Conservation (phyloP, 2,888 invertebrate species). For the Keiferia lycopersicella region DNA sequence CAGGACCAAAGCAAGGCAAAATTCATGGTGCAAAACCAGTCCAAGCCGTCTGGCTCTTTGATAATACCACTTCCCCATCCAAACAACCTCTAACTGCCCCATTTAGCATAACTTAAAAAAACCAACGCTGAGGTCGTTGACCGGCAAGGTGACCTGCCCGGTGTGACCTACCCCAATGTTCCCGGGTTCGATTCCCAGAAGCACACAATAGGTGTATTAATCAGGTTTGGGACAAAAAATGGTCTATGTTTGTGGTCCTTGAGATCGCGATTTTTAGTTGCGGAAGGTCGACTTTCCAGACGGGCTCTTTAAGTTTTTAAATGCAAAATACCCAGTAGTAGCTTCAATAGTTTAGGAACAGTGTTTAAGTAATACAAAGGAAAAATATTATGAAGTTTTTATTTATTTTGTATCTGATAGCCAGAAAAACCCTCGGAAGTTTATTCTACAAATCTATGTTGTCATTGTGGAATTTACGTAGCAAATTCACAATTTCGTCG, state of each 20-base stretch:
- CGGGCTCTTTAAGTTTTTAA: background rate
- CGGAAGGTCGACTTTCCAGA: conserved; percentile 33
- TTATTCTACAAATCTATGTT: too few species aligned
- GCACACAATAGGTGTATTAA: conserved; percentile 48
- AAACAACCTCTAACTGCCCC: conserved; percentile 6
- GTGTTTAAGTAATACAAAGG: too few species aligned
- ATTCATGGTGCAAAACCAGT: background rate
- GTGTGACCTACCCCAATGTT: conserved; percentile 68
- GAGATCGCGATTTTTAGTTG: conserved; percentile 26
- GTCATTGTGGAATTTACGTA: too few species aligned
- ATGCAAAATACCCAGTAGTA: too few species aligned
- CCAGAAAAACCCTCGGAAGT: background rate
- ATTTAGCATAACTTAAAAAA: background rate
- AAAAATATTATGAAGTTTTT: too few species aligned
- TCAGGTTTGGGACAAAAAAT: conserved; percentile 38
- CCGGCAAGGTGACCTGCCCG: conserved; percentile 69
- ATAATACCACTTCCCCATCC: conserved; percentile 18
- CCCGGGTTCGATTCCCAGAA: conserved; percentile 63
- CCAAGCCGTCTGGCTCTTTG: background rate
- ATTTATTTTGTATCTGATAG: background rate
- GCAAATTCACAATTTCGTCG: background rate
- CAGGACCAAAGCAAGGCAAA: background rate
- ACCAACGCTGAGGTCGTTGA: conserved; percentile 50
- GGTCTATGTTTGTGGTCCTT: conserved; percentile 13
- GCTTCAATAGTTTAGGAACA: too few species aligned